Evolutionary conservation across 2,888 invertebrate species (phyloP), one percentile per base, ranked within the genome.

Genomic region (Junonia oenone): DNA sequence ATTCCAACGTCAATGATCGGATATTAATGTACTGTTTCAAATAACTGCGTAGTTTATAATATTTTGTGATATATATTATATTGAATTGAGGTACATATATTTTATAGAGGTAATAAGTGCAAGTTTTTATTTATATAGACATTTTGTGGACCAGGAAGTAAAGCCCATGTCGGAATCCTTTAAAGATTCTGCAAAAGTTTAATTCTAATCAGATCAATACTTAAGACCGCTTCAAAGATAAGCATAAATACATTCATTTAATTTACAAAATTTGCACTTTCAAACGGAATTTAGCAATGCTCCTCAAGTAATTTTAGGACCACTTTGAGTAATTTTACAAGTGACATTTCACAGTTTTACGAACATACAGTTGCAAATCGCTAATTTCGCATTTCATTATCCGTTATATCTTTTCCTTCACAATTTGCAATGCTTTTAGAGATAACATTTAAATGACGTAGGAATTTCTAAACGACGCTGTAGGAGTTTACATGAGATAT

Each of bases 301-400:
- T n/a, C 22, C 6, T 13, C 11, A 22, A n/a, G n/a, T n/a, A n/a
- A n/a, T n/a, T n/a, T n/a, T 8, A 43, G 17, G 17, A 26, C 45
- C 50, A 22, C 17, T 19, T 45, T 22, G 40, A 68, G 69, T 66
- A 63, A 74, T 71, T 68, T 62, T 59, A 61, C 76, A 73, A 77
- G 75, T 81, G 79, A 68, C 78, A 80, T 81, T 82, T 81, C 71
- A 56, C 46, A 49, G 61, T 51, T 49, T 31, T 3, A 31, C 2
- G 9, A n/a, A 31, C 9, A n/a, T 31, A 31, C 43, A 51, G 60
- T 59, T 49, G 37, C 54, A 45, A 55, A 51, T 58, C 26, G 40
- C 51, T 14, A n/a, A 35, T 55, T 51, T 51, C 53, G 26, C 51
- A 51, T 55, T 55, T 51, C 48, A 49, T 48, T 58, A 55, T 49